Percentiles rank a stretch among this genome's conserved stretches.
Evolutionary conservation across 1,140 invertebrate species (phyloP).

Genomic region (Drosophila busckii): DNA sequence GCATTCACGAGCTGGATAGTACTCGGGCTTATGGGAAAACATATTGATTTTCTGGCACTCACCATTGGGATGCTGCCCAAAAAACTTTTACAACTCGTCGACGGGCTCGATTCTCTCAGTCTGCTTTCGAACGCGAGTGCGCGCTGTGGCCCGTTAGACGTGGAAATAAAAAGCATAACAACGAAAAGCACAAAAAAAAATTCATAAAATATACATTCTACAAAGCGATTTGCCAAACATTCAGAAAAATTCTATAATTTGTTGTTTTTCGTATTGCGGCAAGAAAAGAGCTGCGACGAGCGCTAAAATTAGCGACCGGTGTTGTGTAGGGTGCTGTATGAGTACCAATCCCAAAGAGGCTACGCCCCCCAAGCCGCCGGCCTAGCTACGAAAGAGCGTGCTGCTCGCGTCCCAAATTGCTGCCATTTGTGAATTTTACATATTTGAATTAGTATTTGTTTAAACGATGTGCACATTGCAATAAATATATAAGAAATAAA

Average conservation of each 20-base stretch:
- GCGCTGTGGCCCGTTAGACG: constrained; percentile 4
- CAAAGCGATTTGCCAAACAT: constrained; percentile 63
- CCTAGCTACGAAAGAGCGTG: constrained; percentile 6
- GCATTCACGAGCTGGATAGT: not conserved
- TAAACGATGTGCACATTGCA: constrained; percentile 11
- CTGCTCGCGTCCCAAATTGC: constrained; percentile 22
- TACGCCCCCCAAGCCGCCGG: constrained; percentile 14
- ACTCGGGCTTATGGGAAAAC: constrained; percentile 14
- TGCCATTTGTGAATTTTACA: constrained; percentile 37
- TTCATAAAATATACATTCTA: constrained; percentile 66
- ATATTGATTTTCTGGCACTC: constrained; percentile 58
- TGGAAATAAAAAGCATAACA: constrained; percentile 11
- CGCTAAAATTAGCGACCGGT: constrained; percentile 69
- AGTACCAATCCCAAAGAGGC: constrained; percentile 13
- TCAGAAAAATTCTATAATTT: constrained; percentile 55
- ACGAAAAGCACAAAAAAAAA: constrained; percentile 22
- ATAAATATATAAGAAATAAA: not conserved
- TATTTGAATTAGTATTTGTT: constrained; percentile 30
- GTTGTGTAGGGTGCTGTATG: constrained; percentile 62
- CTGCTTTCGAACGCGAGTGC: constrained; percentile 61
- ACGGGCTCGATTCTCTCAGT: constrained; percentile 36
- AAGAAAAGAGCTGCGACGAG: constrained; percentile 51
- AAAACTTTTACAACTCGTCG: constrained; percentile 52
- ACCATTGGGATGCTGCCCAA: constrained; percentile 56
- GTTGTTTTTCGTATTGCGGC: constrained; percentile 33